phyloP scores from a whole-genome alignment of 2,113 vertebrate genomes.

The Lucifuga dentata region DNA sequence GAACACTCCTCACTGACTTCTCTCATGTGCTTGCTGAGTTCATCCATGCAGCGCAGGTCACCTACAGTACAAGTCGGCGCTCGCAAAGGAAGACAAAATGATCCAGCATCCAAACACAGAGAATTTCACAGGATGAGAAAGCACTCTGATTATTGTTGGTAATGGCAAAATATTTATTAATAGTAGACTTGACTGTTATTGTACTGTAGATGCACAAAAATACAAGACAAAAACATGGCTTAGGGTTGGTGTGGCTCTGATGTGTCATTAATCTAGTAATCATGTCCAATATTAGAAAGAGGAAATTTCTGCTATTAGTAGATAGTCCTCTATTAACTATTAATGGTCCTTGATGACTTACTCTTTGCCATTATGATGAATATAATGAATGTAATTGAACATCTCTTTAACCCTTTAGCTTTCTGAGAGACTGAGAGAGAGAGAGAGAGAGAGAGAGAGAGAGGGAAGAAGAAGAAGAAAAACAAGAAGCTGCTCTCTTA shows the following conservation, averaged over 20 bases:
- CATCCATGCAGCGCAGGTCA: conserved; percentile 31
- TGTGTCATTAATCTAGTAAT: conserved; percentile 58
- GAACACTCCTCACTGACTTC: conserved; percentile 31
- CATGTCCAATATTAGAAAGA: conserved; percentile 60
- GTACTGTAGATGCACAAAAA: conserved; percentile 58
- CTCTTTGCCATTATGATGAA: conserved; percentile 70
- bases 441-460: conserved; percentile 43
- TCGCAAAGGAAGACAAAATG: conserved; percentile 17
- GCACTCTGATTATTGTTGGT: conserved; percentile 56
- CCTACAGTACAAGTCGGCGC: conserved; percentile 9
- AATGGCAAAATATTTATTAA: conserved; percentile 56
- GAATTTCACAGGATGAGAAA: conserved; percentile 37
- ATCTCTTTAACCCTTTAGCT: conserved; percentile 63
- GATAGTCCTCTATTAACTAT: conserved; percentile 77
- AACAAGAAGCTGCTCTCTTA: background rate
- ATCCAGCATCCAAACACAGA: conserved; percentile 20
- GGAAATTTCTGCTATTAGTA: conserved; percentile 75
- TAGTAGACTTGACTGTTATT: conserved; percentile 77
- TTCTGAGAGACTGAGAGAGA: conserved; percentile 22
- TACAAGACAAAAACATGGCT: conserved; percentile 44
- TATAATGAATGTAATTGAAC: conserved; percentile 64
- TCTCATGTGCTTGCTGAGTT: conserved; percentile 14
- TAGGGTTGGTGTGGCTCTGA: conserved; percentile 37
- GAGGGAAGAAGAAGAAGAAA: conserved; percentile 57
- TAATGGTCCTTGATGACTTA: conserved; percentile 73